phyloP scores from a whole-genome alignment of 2,113 vertebrate genomes.

The Labeo catla region DNA sequence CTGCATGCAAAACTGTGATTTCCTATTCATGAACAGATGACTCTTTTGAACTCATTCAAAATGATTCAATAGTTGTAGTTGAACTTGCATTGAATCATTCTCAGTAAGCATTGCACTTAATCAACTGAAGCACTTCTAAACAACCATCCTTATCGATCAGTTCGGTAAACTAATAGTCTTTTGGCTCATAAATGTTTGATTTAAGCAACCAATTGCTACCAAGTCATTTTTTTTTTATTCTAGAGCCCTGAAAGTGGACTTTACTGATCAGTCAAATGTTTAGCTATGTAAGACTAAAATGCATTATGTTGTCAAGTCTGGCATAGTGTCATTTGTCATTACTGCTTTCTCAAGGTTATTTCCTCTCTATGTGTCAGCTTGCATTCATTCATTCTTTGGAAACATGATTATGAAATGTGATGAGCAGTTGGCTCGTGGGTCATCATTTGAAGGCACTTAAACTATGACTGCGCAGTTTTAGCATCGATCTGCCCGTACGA shows the following conservation, averaged over 20 bases:
- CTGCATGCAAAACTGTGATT: background rate
- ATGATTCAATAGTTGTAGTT: background rate
- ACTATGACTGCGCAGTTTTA: conserved; percentile 47
- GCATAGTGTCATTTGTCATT: background rate
- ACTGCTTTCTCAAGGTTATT: conserved; percentile 44
- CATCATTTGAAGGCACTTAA: conserved; percentile 54
- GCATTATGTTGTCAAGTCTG: background rate
- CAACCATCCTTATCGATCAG: background rate
- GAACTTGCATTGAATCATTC: background rate
- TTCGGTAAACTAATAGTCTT: background rate
- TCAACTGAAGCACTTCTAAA: background rate
- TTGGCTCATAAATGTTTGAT: background rate
- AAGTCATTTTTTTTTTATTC: background rate
- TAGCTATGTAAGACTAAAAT: background rate
- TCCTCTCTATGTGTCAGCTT: conserved; percentile 37
- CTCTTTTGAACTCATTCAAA: background rate
- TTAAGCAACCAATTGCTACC: background rate
- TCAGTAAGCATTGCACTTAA: background rate
- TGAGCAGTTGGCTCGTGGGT: conserved; percentile 46
- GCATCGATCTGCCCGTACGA: conserved; percentile 45
- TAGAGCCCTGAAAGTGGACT: background rate
- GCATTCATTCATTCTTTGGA: conserved; percentile 43
- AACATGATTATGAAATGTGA: conserved; percentile 49
- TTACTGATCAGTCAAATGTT: background rate
- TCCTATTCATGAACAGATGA: background rate